Conservation (phyloP, 2,113 vertebrate species). For the Rhinoptilus africanus region DNA sequence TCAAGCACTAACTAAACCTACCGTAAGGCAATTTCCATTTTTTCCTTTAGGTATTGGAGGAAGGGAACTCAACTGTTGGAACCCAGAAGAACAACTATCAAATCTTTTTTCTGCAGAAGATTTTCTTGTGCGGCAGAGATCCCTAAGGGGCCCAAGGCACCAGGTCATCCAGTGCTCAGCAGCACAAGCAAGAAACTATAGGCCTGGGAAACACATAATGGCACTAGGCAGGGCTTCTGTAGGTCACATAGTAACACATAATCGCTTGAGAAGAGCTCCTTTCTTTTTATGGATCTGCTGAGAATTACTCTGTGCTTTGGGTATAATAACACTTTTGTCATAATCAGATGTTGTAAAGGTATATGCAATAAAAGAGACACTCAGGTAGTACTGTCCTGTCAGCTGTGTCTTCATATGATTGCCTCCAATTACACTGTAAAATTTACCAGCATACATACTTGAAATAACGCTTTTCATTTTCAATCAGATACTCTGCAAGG, state of each 20-base stretch:
- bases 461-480: constrained; percentile 10
- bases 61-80: background rate
- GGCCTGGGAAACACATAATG: background rate
- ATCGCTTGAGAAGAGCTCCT: background rate
- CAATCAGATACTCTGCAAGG: background rate
- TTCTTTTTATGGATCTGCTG: background rate
- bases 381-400: background rate
- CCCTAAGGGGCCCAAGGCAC: background rate
- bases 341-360: background rate
- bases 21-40: background rate
- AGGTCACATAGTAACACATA: background rate
- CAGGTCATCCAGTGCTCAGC: background rate
- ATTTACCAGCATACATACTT: background rate
- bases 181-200: background rate
- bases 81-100: background rate
- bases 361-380: background rate
- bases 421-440: background rate
- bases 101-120: background rate
- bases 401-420: background rate
- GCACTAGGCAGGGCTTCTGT: background rate
- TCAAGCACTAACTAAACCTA: background rate
- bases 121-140: background rate
- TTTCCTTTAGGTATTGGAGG: background rate
- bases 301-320: background rate
- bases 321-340: background rate